Percentiles rank a stretch among this genome's conserved stretches.
Conservation (phyloP, 2,888 invertebrate species). For the Galeopsomyia nigrocyanea region DNA sequence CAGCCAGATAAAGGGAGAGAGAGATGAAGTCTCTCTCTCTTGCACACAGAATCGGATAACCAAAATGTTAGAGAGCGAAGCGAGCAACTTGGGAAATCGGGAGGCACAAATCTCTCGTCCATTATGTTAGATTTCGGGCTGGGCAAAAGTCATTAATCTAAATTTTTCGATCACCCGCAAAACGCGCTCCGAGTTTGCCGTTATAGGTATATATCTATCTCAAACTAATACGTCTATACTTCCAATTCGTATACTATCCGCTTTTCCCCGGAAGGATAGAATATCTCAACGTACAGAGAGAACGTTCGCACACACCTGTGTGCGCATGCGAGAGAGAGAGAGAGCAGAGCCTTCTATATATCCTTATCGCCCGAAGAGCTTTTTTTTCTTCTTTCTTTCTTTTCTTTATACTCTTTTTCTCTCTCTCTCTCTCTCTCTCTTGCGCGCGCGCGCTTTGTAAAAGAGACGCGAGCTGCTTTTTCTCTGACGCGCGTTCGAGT, state of each 20-base stretch:
- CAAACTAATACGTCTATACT: constrained; percentile 41
- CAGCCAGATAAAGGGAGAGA: no score
- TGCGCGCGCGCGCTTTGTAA: neutral
- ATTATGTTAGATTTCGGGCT: neutral
- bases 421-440: neutral
- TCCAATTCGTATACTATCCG: neutral
- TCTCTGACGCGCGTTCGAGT: neutral
- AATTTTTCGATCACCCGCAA: constrained; percentile 29
- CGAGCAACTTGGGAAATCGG: no score
- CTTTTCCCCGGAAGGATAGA: neutral
- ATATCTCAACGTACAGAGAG: no score
- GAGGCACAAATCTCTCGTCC: neutral
- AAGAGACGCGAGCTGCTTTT: neutral
- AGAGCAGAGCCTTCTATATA: no score
- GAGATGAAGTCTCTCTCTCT: no score
- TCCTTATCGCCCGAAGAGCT: no score
- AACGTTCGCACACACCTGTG: no score
- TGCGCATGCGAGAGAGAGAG: no score
- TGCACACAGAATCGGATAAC: no score
- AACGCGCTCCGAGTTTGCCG: no score
- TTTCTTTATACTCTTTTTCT: neutral
- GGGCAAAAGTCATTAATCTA: constrained; percentile 32
- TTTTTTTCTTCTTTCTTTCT: constrained; percentile 1
- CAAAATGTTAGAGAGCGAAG: no score
- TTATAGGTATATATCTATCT: no score